Evolutionary conservation across 2,888 invertebrate genomes (phyloP).

Genomic region (Lacanobia oleracea): DNA sequence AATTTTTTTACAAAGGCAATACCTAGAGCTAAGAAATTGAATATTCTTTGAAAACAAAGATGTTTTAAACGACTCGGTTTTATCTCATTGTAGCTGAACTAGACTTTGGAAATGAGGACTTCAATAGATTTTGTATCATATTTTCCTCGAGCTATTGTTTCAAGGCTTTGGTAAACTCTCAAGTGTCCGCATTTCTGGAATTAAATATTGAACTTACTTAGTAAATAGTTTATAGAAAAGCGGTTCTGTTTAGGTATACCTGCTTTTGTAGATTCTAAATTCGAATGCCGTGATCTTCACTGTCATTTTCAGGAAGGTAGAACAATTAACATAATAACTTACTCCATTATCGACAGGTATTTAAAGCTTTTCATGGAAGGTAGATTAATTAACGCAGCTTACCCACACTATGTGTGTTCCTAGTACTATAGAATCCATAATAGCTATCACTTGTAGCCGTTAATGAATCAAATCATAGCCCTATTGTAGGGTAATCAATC

Average conservation of each 20-base stretch:
- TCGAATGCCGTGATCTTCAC: not conserved
- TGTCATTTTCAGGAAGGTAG: not conserved
- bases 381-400: conserved; percentile 23
- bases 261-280: not conserved
- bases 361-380: not conserved
- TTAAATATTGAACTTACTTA: not conserved
- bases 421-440: not conserved
- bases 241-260: too few species aligned
- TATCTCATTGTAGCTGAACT: conserved; percentile 44
- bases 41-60: conserved; percentile 62
- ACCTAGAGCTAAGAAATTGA: conserved; percentile 51
- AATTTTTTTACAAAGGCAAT: conserved; percentile 51
- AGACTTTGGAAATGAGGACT: conserved; percentile 42
- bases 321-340: not conserved
- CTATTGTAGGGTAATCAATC: conserved; percentile 55
- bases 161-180: conserved; percentile 42
- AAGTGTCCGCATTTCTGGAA: conserved; percentile 5
- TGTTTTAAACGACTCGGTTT: conserved; percentile 47
- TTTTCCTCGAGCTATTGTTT: conserved; percentile 30
- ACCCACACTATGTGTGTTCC: conserved; percentile 6
- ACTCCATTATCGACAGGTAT: not conserved
- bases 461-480: conserved; percentile 52
- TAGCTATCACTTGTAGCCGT: conserved; percentile 1
- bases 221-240: too few species aligned
- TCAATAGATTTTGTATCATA: conserved; percentile 21